Evolutionary conservation across 1,140 invertebrate species (phyloP), one percentile per base, ranked within the genome.

Genomic region (Hetaerina americana): DNA sequence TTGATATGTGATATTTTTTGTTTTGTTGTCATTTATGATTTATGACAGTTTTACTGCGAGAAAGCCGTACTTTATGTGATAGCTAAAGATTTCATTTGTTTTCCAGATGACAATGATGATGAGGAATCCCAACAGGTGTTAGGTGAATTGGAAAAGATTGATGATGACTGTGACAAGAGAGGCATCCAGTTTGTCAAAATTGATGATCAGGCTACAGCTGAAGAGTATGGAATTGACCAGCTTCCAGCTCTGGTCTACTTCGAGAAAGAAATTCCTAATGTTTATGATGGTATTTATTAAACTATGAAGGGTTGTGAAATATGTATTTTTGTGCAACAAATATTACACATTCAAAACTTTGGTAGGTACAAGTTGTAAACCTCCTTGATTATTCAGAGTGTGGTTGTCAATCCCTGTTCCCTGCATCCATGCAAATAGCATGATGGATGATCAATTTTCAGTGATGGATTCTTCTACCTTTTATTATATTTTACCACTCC

Each of bases 171-270:
- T 77, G 92, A 94, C 79, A 91, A 91, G 77, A 90, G 93, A 78
- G 93, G 93, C 68, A 96, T 97, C 76, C 92, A 95, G 80, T 95
- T 97, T 80, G 94, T 96, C 1, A 96, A 96, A 82, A 95, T 96
- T 74, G 93, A 94, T 76, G 93, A 96, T 79, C 84, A 87, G 26
- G 87, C 88, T 75, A 91, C 91, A 26, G 91, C 92, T 66, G 86
- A 86, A 75, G 91, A 93, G 76, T 95, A 92, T 80, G 94, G 94
- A 75, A 92, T 96, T 75, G 92, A 95, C 77, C 84, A 88, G 71
- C 80, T 93, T 28, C 94, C 94, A 66, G 85, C 91, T 67, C 89
- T 97, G 72, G 92, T 97, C 71, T 96, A 95, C 81, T 97, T 95
- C 81, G 93, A 96, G 81, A 94, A 94, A 78, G 89, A 93, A 80